phyloP scores from a whole-genome alignment of 2,888 invertebrate species.

The Saturnia pavonia region DNA sequence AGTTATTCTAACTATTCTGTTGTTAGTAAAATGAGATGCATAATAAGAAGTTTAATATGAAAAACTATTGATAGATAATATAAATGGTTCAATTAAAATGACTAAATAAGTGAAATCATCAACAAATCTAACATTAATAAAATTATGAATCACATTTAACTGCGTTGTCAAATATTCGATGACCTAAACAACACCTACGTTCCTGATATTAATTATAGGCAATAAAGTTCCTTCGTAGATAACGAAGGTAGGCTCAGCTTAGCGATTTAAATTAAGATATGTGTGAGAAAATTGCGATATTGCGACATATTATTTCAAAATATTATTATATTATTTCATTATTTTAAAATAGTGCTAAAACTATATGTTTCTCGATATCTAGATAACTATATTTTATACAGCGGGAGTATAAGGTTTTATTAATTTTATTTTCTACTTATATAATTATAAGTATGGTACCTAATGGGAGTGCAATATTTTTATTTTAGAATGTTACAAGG shows the following conservation, averaged over 20 bases:
- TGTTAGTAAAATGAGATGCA: neutral
- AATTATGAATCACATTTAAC: conserved; percentile 27
- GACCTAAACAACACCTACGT: conserved; percentile 70
- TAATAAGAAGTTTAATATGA: neutral
- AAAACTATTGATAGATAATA: neutral
- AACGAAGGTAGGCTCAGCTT: neutral
- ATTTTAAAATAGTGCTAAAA: neutral
- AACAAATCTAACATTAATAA: conserved; percentile 19
- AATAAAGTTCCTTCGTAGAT: conserved; percentile 9
- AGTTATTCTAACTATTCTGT: neutral
- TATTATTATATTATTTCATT: no score
- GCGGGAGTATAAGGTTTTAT: no score
- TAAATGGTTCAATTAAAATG: neutral
- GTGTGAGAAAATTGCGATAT: neutral
- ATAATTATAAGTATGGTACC: no score
- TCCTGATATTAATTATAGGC: conserved; percentile 29
- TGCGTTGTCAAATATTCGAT: conserved; percentile 43
- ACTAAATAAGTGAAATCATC: conserved; percentile 18
- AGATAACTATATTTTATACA: no score
- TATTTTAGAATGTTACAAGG: neutral
- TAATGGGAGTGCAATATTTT: no score
- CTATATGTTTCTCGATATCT: no score
- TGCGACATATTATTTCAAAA: no score
- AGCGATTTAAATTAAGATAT: neutral
- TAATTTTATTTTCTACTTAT: no score